Percentiles rank a stretch among this genome's conserved stretches.
Evolutionary conservation across 2,797 vertebrate species (phyloP).

Genomic region (Jordanella pulchra): DNA sequence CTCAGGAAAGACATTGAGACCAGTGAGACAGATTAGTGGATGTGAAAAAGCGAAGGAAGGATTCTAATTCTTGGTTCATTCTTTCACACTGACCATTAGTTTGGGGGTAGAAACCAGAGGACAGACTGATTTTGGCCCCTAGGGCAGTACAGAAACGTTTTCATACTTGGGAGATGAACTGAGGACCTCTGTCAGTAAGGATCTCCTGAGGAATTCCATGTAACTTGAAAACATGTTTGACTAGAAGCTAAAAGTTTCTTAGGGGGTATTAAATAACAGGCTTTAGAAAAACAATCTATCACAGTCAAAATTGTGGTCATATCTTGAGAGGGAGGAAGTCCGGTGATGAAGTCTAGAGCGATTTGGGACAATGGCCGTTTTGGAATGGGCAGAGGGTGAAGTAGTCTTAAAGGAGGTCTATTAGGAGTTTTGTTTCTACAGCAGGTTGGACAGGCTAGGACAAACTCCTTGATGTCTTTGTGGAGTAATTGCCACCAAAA

Average conservation of each 20-base stretch:
- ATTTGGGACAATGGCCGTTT: neutral
- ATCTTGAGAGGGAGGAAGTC: rapidly evolving
- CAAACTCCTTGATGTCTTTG: neutral
- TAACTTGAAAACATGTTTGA: neutral
- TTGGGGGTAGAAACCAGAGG: neutral
- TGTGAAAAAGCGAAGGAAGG: neutral
- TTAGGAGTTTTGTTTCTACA: neutral
- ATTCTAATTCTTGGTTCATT: neutral
- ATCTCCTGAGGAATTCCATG: neutral
- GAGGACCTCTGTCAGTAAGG: neutral
- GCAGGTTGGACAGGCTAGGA: neutral
- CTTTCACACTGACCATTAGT: neutral
- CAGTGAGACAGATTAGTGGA: neutral
- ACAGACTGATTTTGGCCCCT: neutral
- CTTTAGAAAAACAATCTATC: neutral
- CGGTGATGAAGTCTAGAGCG: neutral
- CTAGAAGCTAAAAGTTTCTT: neutral
- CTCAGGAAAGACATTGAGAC: neutral
- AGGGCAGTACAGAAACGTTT: neutral
- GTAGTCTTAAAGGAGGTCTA: neutral
- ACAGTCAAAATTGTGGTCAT: neutral
- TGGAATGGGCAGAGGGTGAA: neutral
- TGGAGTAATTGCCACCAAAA: neutral
- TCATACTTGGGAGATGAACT: too few species aligned
- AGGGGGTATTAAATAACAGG: neutral